Base-by-base conservation (phyloP, 1,140 invertebrate genomes). In the Dendroctonus valens region DNA sequence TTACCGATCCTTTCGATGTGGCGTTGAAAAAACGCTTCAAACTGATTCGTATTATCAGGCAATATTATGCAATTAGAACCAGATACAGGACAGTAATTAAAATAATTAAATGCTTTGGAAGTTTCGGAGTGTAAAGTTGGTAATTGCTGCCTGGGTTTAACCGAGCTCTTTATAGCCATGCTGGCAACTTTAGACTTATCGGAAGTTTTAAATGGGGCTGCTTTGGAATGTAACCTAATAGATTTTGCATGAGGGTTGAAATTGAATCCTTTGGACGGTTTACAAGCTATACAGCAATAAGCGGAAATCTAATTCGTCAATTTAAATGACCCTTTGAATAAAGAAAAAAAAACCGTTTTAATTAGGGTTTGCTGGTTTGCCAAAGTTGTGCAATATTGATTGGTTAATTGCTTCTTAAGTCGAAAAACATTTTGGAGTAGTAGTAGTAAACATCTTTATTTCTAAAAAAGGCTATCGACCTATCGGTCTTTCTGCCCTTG, bases 101-200 rank as follows among this genome's bases (percentile, higher is more conserved):
- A 66, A 66, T 66, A 59, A 66, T 52, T 59, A 66, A 52, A 60
- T 12, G 48, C 64, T 48, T 59, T 11, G 57, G 38, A 59, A 66
- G 15, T 66, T 66, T 38, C 9, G 48, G 40, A 59, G 64, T 66
- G 55, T 66, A 55, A 66, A 66, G 64, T 66, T 66, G 64, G 55
- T 66, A 66, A 66, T 59, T 66, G 55, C 57, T 44, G 41, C 15
- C 64, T 26, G 42, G 57, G 58, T 39, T 66, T 59, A 65, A 65
- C 54, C 37, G 53, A 49, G 62, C 52, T 65, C 42, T 65, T 26
- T 53, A 54, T 26, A 37, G 48, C 12, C 46, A 41, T 50, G 62
- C 41, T 53, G 46, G 48, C 52, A 65, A 65, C 52, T 65, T 65
- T 55, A 41, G 54, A 55, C 42, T 50, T 55, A 65, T 48, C 52